Evolutionary conservation across 1,140 invertebrate genomes (phyloP).

Genomic region (Leptinotarsa texana): DNA sequence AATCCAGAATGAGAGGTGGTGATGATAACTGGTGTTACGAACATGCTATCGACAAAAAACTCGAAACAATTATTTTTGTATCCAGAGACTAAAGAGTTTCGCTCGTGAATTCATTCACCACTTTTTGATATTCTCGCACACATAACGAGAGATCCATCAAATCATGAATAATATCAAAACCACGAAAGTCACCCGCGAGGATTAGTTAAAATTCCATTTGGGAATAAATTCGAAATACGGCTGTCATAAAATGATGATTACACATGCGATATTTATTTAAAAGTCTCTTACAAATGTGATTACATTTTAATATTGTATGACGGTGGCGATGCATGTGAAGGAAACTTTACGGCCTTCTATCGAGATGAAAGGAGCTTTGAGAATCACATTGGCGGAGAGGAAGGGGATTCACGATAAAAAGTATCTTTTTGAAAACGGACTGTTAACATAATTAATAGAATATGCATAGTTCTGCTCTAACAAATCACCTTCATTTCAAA

Average conservation of each 20-base stretch:
- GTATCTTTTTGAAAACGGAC: no score
- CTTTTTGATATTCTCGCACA: no score
- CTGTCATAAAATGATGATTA: conserved; percentile 45
- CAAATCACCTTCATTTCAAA: no score
- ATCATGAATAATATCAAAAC: conserved; percentile 18
- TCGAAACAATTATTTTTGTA: no score
- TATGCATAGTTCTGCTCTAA: no score
- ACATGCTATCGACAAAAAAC: no score
- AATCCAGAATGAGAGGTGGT: no score
- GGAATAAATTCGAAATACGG: conserved; percentile 28
- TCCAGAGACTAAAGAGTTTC: no score
- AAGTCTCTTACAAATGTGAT: conserved; percentile 49
- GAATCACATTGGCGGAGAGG: not conserved
- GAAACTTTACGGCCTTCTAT: conserved; percentile 41
- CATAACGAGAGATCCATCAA: not conserved
- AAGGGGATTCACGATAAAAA: not conserved
- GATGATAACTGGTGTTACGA: no score
- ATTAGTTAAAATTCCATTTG: conserved; percentile 32
- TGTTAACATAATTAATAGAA: no score
- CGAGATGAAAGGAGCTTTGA: conserved; percentile 33
- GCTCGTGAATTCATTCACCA: no score
- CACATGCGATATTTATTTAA: conserved; percentile 45
- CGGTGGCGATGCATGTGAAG: conserved; percentile 42
- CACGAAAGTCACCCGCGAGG: conserved; percentile 4
- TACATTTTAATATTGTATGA: conserved; percentile 50